Base-by-base conservation (phyloP, 2,113 vertebrate species). In the Sturnus vulgaris region DNA sequence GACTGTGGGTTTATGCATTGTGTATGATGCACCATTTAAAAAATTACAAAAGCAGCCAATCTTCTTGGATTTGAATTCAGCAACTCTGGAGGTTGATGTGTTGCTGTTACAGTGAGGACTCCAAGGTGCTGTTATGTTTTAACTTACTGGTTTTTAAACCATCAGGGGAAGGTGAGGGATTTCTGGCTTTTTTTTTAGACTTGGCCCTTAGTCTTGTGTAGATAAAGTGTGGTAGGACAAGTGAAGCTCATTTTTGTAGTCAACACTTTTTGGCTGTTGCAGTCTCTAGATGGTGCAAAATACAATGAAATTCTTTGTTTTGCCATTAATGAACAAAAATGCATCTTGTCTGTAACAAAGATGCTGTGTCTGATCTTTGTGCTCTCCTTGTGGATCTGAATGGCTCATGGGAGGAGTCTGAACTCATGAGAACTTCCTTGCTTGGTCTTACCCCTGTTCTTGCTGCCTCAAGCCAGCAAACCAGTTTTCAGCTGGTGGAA, bases 401-500 rank as follows among this genome's bases (percentile, higher is more conserved):
- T 52, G 61, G 40, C n/a, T 72, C 68, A 5, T 56, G 46, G 17
- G 23, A 77, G 92, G 69, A 55, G 15, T 63, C 46, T 76, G 37
- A 83, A 20, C 72, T 93, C 50, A 4, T 3, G 33, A 91, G 37
- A 92, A 56, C 65, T 88, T 80, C 64, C 8, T 33, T 76, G 40
- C 90, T 93, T 83, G 79, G 25, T 68, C 65, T 83, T 59, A 40
- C 33, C 33, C 42, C 72, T 92, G 28, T 79, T 56, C 77, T 94
- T 76, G 66, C 84, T 93, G 65, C 72, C 70, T 83, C 24, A 28
- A 88, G 72, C 72, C 70, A 94, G 73, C 35, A 94, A 66, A 73
- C 49, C 24, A 84, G 31, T 92, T 71, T 65, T 66, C 39, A 95
- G 37, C 90, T 96, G 92, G 50, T 90, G 93, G 83, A 80, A 57